Evolutionary conservation across 2,888 invertebrate genomes (phyloP).

Genomic region (Apomyelois bistriatella): DNA sequence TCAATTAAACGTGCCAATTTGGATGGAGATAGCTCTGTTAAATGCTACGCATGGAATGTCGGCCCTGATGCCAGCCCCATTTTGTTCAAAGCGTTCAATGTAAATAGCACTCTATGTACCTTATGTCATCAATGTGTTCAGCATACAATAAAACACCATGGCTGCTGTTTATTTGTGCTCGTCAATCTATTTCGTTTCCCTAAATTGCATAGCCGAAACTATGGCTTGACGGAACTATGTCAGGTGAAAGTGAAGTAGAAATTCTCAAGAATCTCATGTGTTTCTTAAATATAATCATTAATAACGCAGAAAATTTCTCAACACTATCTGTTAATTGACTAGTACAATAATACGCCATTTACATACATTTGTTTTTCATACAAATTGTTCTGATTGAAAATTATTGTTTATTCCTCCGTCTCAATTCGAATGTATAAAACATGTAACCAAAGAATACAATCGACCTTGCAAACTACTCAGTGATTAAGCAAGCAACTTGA

Average conservation of each 20-base stretch:
- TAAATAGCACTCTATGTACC: conserved; percentile 6
- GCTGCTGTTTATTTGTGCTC: conserved; percentile 3
- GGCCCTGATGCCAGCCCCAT: conserved; percentile 36
- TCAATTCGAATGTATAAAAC: too few species aligned
- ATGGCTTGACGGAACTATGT: not conserved
- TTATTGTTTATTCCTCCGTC: too few species aligned
- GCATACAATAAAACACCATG: not conserved
- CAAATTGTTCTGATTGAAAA: too few species aligned
- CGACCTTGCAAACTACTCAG: too few species aligned
- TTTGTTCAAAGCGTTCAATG: conserved; percentile 13
- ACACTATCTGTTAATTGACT: too few species aligned
- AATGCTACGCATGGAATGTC: conserved; percentile 41
- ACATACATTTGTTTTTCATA: too few species aligned
- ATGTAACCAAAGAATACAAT: too few species aligned
- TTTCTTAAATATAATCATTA: too few species aligned
- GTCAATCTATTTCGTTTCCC: not conserved
- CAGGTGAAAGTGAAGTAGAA: not conserved
- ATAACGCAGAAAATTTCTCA: too few species aligned
- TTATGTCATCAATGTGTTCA: conserved; percentile 7
- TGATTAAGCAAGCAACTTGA: too few species aligned
- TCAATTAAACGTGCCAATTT: conserved; percentile 71
- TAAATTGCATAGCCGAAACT: conserved; percentile 3
- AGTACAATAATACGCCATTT: too few species aligned
- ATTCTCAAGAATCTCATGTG: too few species aligned
- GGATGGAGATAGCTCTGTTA: conserved; percentile 50